Base-by-base conservation (phyloP, 1,140 invertebrate genomes). In the Scaptomyza graminum region DNA sequence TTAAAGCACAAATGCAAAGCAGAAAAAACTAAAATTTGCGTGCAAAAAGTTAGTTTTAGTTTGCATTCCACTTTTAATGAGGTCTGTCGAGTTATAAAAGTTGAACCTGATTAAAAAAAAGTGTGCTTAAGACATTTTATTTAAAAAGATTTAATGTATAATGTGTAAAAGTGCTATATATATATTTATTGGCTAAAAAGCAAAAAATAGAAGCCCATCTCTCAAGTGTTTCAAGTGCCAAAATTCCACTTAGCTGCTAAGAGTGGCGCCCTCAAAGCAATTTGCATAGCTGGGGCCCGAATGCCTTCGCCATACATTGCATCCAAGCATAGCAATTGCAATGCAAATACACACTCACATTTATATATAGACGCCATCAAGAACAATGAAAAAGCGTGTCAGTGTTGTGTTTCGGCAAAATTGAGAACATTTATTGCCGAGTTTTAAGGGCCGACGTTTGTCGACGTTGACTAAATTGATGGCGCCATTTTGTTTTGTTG, bases 351-450 rank as follows among this genome's bases (percentile, higher is more conserved):
- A 34, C 31, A 34, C 8, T 9, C 31, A 34, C 28, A 28, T 5
- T 0, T 5, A 34, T 0, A 34, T 31, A 31, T 4, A 6, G 28
- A 22, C 18, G 4, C 0, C 1, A 22, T 22, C 18, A 22, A 13
- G n/a, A 46, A 49, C 55, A 67, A 67, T 63, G 66, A 16, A 61
- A 80, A 85, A 85, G 81, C 77, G 81, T 85, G 77, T 84, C 81
- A 84, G 75, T 76, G 68, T 61, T 76, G 66, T 74, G 66, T 74
- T 83, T 16, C 5, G 61, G 65, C 65, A 62, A 85, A 34, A 73
- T 81, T 50, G 82, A 66, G 68, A 85, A 81, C 82, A 85, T 85
- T 85, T 87, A 85, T 85, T 81, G 82, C 71, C 74, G 66, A 67
- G 65, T 81, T 79, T 66, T 52, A 50, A 64, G 70, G 52, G 70